Base-by-base conservation (phyloP, 1,140 invertebrate genomes). In the Bradynema listronoti region DNA sequence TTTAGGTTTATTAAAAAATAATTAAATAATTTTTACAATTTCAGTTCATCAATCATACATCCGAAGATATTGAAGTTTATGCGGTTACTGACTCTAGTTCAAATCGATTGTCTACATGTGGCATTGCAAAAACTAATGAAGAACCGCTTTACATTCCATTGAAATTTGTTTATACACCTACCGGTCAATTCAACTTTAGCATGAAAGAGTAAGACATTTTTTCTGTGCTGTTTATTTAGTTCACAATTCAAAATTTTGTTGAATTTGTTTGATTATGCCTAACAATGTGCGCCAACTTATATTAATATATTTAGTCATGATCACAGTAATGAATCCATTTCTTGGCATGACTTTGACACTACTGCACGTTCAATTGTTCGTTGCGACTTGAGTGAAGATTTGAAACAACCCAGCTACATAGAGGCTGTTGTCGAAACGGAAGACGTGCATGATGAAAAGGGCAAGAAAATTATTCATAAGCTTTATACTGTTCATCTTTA, bases 31-130 rank as follows among this genome's bases (percentile, higher is more conserved):
- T 47, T 47, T 22, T 22, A 22, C 22, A 34, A 42, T 61, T 16
- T 53, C 16, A 89, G 87, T 84, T 95, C 22, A 81, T 85, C 27
- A 96, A 96, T 81, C 85, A 90, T 67, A 85, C 95, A 53, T 84
- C 84, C 9, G 84, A 86, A 34, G 80, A 85, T 4, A 83, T 96
- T 39, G 87, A 87, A 34, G 84, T 93, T 0, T 90, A 89, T 78
- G 89, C 71, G 87, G 88, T 52, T 24, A 50, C 34, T 33, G 71
- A 78, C 36, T 68, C 71, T 4, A 86, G 87, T 83, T n/a, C n/a
- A 36, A 66, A 68, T 5, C 86, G 87, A 84, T 81, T 88, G 16
- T 85, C 86, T 64, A 83, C 88, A 0, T 88, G 87, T 29, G 82
- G 82, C 6, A 82, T 83, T 1, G 86, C 88, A 24, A 78, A 81